Conservation (phyloP, 2,797 vertebrate species). For the Tadarida brasiliensis region DNA sequence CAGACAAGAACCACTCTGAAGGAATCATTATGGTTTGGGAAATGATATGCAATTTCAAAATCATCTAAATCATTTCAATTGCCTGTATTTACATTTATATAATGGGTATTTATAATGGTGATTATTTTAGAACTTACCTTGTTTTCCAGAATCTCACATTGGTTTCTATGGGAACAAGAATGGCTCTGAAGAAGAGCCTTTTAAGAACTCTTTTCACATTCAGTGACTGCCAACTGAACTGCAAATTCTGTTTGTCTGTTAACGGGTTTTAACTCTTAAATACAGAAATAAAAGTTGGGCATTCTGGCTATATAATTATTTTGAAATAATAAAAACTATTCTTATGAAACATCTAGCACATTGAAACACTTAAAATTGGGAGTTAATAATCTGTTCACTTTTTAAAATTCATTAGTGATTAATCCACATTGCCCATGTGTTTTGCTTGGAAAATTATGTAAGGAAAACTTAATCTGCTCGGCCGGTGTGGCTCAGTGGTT, state of each 20-base stretch:
- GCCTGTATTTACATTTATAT: constrained; percentile 86
- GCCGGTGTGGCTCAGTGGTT: no score
- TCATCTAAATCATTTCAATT: constrained; percentile 86
- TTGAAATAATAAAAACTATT: constrained; percentile 77
- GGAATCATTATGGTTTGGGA: constrained; percentile 85
- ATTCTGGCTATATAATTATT: constrained; percentile 68
- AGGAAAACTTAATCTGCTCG: constrained; percentile 6
- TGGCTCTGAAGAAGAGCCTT: constrained; percentile 79
- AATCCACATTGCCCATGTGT: constrained; percentile 47
- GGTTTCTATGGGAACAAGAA: constrained; percentile 85
- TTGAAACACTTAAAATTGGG: constrained; percentile 67
- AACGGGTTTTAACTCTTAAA: constrained; percentile 75
- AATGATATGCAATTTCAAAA: constrained; percentile 87
- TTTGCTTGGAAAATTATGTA: constrained; percentile 54
- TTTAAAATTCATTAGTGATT: constrained; percentile 72
- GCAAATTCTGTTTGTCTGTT: constrained; percentile 79
- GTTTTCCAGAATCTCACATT: constrained; percentile 82
- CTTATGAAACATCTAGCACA: constrained; percentile 79
- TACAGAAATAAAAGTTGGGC: constrained; percentile 65
- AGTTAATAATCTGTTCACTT: constrained; percentile 76
- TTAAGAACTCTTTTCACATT: constrained; percentile 82
- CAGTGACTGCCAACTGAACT: constrained; percentile 80
- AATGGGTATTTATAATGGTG: constrained; percentile 86
- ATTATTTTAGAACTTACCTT: constrained; percentile 86
- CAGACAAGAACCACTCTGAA: constrained; percentile 84